These are phyloP conservation scores for Oxyruncus cristatus DNA, from an alignment of 2,113 vertebrate species.

Conservation along the genomic window DNA sequence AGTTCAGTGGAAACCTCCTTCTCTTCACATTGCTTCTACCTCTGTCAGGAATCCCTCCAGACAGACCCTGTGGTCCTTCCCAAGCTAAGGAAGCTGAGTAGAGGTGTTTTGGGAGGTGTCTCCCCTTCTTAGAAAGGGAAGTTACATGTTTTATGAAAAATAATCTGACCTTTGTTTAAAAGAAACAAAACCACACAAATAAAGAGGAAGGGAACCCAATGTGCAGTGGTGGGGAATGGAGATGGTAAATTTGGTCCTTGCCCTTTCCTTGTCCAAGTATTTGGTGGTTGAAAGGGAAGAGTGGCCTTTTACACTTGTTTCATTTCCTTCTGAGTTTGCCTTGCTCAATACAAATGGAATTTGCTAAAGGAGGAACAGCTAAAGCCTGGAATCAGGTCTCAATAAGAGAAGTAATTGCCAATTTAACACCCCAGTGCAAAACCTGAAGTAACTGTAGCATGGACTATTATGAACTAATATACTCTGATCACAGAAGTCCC, in stretches of 20 bases:
- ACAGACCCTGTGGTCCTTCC: background rate
- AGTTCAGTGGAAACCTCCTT: constrained; percentile 58
- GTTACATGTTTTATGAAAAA: background rate
- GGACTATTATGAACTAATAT: background rate
- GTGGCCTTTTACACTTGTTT: constrained; percentile 22
- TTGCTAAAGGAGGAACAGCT: constrained; percentile 19
- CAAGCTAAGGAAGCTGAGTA: background rate
- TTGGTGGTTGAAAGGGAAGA: background rate
- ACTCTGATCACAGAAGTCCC: background rate
- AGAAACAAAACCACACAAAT: background rate
- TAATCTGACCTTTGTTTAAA: constrained; percentile 25
- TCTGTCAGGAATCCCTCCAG: constrained; percentile 42
- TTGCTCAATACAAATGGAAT: constrained; percentile 18
- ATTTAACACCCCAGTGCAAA: background rate
- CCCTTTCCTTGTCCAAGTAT: background rate
- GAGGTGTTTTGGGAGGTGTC: background rate
- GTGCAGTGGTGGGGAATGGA: background rate
- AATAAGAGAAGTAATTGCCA: background rate
- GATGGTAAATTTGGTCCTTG: background rate
- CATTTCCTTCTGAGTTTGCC: constrained; percentile 19
- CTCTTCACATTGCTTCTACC: constrained; percentile 68
- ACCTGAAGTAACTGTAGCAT: background rate
- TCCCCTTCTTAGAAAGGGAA: background rate
- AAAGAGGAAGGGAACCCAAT: background rate
- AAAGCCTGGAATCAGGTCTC: constrained; percentile 19